phyloP scores from a whole-genome alignment of 2,888 invertebrate genomes.

The Ethmia dodecea region DNA sequence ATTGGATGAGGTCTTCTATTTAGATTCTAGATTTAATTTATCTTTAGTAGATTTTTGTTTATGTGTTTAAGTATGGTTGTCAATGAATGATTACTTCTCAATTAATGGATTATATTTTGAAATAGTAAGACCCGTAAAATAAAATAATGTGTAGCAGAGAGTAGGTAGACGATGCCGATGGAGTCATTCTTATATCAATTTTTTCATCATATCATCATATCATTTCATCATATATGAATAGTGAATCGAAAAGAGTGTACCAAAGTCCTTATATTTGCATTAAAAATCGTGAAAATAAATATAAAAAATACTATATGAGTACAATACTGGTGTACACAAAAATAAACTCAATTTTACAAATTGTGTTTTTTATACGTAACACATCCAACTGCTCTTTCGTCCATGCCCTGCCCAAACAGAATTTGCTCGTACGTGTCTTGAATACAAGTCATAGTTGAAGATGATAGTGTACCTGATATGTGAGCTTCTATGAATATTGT shows the following conservation, averaged over 20 bases:
- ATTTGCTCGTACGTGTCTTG: constrained; percentile 11
- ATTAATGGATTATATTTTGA: no score
- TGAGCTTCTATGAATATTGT: constrained; percentile 6
- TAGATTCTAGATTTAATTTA: no score
- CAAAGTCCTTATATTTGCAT: background rate
- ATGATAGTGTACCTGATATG: constrained; percentile 13
- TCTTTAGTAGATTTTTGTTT: no score
- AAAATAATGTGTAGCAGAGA: no score
- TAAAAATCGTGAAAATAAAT: background rate
- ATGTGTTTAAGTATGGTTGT: no score
- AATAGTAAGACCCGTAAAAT: no score
- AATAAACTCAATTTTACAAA: background rate
- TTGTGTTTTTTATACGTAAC: background rate
- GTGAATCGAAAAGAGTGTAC: background rate
- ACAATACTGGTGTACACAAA: background rate
- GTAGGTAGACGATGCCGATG: no score
- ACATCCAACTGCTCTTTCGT: background rate
- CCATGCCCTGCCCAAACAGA: constrained; percentile 7
- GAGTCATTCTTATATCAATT: no score
- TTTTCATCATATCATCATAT: no score
- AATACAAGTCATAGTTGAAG: constrained; percentile 7
- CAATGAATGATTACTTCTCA: no score
- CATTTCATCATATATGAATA: background rate
- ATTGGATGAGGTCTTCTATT: no score
- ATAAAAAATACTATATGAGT: background rate